phyloP scores from a whole-genome alignment of 2,888 invertebrate genomes.

The Ptychoptera albimana region DNA sequence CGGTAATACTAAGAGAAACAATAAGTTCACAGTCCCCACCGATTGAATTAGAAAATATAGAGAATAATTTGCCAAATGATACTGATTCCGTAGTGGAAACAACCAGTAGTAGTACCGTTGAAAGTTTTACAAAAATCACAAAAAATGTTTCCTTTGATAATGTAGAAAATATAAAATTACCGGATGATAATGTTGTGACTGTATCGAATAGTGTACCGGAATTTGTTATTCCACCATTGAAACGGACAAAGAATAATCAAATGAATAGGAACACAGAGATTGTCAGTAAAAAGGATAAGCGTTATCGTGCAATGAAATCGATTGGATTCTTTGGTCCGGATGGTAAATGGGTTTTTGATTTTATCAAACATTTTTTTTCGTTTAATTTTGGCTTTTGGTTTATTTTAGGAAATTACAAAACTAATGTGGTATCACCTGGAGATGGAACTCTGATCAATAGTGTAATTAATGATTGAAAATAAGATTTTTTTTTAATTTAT shows the following conservation, averaged over 20 bases:
- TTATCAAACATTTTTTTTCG: not conserved
- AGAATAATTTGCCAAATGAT: too few relatives aligned
- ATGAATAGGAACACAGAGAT: not conserved
- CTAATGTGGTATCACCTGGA: too few relatives aligned
- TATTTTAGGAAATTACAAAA: not conserved
- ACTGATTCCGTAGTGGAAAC: too few relatives aligned
- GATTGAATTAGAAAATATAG: too few relatives aligned
- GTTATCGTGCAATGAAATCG: constrained; percentile 11
- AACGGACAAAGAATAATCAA: not conserved
- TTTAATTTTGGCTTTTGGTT: not conserved
- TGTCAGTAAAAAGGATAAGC: constrained; percentile 11
- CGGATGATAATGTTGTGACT: not conserved
- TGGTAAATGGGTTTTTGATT: constrained; percentile 12
- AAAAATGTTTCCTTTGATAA: constrained; percentile 14
- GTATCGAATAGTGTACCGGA: not conserved
- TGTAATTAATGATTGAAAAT: too few relatives aligned
- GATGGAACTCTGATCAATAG: too few relatives aligned
- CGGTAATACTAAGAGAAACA: too few relatives aligned
- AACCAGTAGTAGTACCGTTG: constrained; percentile 3
- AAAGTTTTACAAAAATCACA: constrained; percentile 4
- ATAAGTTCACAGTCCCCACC: too few relatives aligned
- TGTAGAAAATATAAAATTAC: constrained; percentile 6
- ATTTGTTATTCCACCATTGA: not conserved
- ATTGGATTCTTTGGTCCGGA: constrained; percentile 13
- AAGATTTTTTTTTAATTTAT: too few relatives aligned